Conservation (phyloP, 1,140 invertebrate species). For the Trachymyrmex cornetzi region DNA sequence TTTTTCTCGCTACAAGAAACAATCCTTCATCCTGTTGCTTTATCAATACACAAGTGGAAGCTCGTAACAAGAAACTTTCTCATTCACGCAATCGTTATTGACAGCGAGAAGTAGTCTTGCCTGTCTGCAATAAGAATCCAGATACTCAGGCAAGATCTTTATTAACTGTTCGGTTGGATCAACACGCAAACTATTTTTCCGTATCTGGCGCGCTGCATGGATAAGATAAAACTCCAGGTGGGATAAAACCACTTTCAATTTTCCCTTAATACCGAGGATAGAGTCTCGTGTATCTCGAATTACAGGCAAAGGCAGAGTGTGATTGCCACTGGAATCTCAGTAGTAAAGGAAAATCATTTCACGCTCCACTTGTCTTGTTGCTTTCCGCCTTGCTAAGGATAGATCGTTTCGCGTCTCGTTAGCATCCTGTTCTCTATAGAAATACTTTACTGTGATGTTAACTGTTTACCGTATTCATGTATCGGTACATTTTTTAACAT, state of each 20-base stretch:
- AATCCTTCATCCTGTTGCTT: conserved; percentile 10
- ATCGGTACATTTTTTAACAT: conserved; percentile 1
- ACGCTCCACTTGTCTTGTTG: conserved; percentile 63
- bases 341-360: conserved; percentile 74
- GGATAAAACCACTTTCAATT: conserved; percentile 66
- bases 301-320: conserved; percentile 59
- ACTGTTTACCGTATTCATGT: background rate
- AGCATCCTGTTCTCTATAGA: conserved; percentile 52
- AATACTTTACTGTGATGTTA: conserved; percentile 35
- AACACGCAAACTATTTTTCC: conserved; percentile 50
- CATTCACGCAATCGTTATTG: conserved; percentile 36
- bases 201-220: conserved; percentile 17
- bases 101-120: conserved; percentile 28
- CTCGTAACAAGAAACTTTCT: background rate
- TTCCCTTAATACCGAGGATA: conserved; percentile 59
- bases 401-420: conserved; percentile 71
- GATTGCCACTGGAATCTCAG: conserved; percentile 56
- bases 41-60: background rate
- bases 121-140: conserved; percentile 21
- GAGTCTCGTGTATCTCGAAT: conserved; percentile 54
- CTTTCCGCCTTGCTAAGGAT: conserved; percentile 45
- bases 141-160: conserved; percentile 38
- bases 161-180: conserved; percentile 62
- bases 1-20: background rate
- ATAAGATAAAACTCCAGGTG: conserved; percentile 64